Evolutionary conservation across 2,888 invertebrate species (phyloP).

Genomic region (Archips xylosteana): DNA sequence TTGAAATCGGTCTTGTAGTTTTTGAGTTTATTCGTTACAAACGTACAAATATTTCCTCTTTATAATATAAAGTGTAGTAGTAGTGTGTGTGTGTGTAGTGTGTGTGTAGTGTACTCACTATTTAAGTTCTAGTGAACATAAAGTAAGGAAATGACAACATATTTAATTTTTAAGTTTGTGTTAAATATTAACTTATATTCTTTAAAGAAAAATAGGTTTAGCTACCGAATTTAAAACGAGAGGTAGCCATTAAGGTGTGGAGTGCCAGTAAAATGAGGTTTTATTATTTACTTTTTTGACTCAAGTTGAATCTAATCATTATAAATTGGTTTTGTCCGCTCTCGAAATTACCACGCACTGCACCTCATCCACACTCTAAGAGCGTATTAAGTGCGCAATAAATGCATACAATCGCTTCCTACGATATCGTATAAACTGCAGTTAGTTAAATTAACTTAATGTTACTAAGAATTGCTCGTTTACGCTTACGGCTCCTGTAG

Average conservation of each 20-base stretch:
- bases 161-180: conserved; percentile 5
- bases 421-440: conserved; percentile 52
- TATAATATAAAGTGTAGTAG: too few relatives aligned
- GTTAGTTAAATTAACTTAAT: conserved; percentile 59
- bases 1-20: too few relatives aligned
- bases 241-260: background rate
- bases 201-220: background rate
- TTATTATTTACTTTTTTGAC: conserved; percentile 13
- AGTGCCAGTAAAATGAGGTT: conserved; percentile 10
- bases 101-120: too few relatives aligned
- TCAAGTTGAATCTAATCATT: conserved; percentile 4
- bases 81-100: too few relatives aligned
- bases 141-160: background rate
- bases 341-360: background rate
- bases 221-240: background rate
- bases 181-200: conserved; percentile 1
- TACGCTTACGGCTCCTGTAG: conserved; percentile 44
- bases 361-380: background rate
- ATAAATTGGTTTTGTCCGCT: background rate
- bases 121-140: background rate
- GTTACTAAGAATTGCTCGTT: conserved; percentile 51
- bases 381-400: conserved; percentile 48
- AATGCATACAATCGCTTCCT: conserved; percentile 48
- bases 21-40: too few relatives aligned
- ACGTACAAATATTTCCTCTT: too few relatives aligned